A percentile compares a stretch with the other conserved stretches of the same genome.
These are phyloP conservation scores for Alligator mississippiensis DNA, from an alignment of 2,113 vertebrate genomes.

Conservation along the genomic window DNA sequence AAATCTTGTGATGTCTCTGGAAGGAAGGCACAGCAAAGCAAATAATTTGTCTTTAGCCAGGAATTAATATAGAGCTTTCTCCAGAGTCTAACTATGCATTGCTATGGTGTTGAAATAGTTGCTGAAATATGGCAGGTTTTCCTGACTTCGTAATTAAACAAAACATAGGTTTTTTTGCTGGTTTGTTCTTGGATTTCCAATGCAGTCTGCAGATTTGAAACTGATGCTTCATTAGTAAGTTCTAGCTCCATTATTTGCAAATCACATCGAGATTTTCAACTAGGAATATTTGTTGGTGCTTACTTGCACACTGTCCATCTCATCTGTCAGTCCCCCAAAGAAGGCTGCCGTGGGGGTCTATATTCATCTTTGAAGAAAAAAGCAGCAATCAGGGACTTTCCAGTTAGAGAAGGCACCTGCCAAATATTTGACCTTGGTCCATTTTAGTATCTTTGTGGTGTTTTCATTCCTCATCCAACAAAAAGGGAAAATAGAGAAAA, in stretches of 20 bases:
- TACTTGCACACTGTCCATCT: too few relatives aligned
- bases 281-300: too few relatives aligned
- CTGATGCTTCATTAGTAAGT: too few relatives aligned
- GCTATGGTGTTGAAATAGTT: neutral
- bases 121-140: neutral
- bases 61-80: neutral
- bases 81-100: neutral
- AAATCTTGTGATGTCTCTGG: neutral
- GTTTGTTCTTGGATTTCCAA: too few relatives aligned
- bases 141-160: neutral
- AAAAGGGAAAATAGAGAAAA: neutral
- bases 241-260: too few relatives aligned
- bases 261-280: too few relatives aligned
- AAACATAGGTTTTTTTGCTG: too few relatives aligned
- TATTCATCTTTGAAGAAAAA: too few relatives aligned
- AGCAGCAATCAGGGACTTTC: too few relatives aligned
- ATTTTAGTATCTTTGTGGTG: neutral
- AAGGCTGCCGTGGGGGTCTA: too few relatives aligned
- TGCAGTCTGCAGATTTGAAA: too few relatives aligned
- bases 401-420: neutral
- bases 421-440: neutral
- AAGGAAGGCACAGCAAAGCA: fast-evolving
- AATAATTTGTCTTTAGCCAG: neutral
- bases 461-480: neutral
- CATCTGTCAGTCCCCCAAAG: too few relatives aligned